Evolutionary conservation across 2,113 vertebrate genomes (phyloP), one percentile per base, ranked within the genome.

Genomic region (Collichthys lucidus): DNA sequence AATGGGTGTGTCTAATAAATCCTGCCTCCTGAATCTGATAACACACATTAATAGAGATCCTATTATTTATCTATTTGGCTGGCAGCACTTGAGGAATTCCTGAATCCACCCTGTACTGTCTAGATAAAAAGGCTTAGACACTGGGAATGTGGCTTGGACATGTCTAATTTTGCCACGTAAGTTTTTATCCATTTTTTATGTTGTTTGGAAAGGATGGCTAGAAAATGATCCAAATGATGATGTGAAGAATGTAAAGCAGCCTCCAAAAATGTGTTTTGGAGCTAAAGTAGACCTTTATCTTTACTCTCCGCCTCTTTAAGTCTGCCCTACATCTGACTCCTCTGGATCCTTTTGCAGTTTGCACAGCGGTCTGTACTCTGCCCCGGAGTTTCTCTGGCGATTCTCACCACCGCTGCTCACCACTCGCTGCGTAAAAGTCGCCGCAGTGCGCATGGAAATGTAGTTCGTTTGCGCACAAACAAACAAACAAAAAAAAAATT

Each of bases 301-400:
- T 4, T n/a, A 67, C 76, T 88, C 92, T 86, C 89, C 85, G 86
- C 88, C 86, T 91, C 86, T 85, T 87, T 24, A 71, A 63, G 64
- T 85, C 69, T 82, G 81, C 55, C 78, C 74, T 50, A 79, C 82
- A 89, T 81, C 73, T 80, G 73, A 44, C 74, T 77, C 62, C 56
- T 64, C 79, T 29, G 26, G 24, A 75, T n/a, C 64, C 29, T 61
- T 61, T 68, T 63, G 52, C 64, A 49, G 81, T 85, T 67, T 84
- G 66, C 75, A 24, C 76, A 70, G 82, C 85, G 40, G 69, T 16
- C 80, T 55, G 73, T 11, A 66, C 86, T 86, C 84, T 86, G 88
- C 65, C 85, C 90, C 86, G 82, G 80, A 83, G 81, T 88, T 68
- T 26, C 60, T 82, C 87, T 79, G 82, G 70, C 61, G 72, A 44